phyloP scores from a whole-genome alignment of 2,113 vertebrate species.

The Neotoma lepida region DNA sequence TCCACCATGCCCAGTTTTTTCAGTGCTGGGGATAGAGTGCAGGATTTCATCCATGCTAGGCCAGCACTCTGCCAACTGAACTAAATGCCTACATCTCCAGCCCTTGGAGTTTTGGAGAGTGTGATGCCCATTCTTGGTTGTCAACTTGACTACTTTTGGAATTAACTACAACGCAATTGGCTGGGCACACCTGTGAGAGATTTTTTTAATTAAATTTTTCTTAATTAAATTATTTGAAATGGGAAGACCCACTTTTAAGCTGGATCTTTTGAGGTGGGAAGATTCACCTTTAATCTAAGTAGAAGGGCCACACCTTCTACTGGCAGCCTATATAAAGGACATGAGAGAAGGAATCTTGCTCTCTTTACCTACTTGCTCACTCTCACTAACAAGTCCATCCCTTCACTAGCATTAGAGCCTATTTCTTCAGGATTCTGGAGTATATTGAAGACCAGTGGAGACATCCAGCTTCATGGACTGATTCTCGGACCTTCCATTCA shows the following conservation, averaged over 20 bases:
- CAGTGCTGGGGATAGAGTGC: not conserved
- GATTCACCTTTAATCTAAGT: not conserved
- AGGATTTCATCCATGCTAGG: not conserved
- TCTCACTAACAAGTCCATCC: not conserved
- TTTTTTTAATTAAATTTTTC: not conserved
- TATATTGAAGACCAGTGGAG: not conserved
- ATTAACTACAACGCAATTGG: not conserved
- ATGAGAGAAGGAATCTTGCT: not conserved
- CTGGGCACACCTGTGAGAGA: not conserved
- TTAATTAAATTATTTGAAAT: not conserved
- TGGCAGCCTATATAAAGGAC: not conserved
- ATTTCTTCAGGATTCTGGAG: not conserved
- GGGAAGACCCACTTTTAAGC: not conserved
- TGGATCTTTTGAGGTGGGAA: not conserved
- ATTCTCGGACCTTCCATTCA: not conserved
- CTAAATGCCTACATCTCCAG: not conserved
- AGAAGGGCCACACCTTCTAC: not conserved
- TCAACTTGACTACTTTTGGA: not conserved
- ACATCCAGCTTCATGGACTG: not conserved
- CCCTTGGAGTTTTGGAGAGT: not conserved
- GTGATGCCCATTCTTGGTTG: not conserved
- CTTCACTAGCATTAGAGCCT: not conserved
- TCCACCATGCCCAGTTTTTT: not conserved
- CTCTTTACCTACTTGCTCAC: not conserved
- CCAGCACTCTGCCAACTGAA: not conserved